Conservation (phyloP, 2,797 vertebrate species). For the Coranthus polyacanthus region DNA sequence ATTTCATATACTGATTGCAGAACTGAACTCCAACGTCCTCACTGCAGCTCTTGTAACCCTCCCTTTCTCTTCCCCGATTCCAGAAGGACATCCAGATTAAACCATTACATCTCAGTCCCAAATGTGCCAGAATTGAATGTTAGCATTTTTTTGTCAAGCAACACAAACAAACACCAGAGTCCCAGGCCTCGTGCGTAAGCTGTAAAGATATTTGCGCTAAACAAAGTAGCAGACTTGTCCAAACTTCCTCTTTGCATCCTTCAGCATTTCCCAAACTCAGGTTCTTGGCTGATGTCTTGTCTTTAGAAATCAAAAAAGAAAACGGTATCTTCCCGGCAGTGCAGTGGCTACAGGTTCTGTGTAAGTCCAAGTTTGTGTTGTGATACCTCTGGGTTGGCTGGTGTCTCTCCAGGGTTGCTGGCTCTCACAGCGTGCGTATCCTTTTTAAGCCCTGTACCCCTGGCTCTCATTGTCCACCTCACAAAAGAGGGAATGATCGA, state of each 20-base stretch:
- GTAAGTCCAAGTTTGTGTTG: constrained; percentile 25
- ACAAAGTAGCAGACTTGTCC: neutral
- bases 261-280: constrained; percentile 15
- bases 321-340: neutral
- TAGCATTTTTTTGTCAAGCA: neutral
- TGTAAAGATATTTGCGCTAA: neutral
- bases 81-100: neutral
- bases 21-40: neutral
- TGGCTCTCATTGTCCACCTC: constrained; percentile 77
- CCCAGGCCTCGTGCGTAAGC: neutral
- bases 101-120: neutral
- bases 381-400: constrained; percentile 72
- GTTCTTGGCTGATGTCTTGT: neutral
- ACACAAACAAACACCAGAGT: neutral
- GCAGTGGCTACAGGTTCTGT: constrained; percentile 15
- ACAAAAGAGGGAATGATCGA: constrained; percentile 88
- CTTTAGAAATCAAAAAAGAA: constrained; percentile 21
- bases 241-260: constrained; percentile 6
- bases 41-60: too few species aligned
- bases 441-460: constrained; percentile 80
- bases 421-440: constrained; percentile 51
- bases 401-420: constrained; percentile 60
- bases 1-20: constrained; percentile 14
- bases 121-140: neutral
- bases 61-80: too few species aligned